Percentiles rank a stretch among this genome's conserved stretches.
Evolutionary conservation across 2,113 vertebrate species (phyloP).

Genomic region (Pelecanus crispus): DNA sequence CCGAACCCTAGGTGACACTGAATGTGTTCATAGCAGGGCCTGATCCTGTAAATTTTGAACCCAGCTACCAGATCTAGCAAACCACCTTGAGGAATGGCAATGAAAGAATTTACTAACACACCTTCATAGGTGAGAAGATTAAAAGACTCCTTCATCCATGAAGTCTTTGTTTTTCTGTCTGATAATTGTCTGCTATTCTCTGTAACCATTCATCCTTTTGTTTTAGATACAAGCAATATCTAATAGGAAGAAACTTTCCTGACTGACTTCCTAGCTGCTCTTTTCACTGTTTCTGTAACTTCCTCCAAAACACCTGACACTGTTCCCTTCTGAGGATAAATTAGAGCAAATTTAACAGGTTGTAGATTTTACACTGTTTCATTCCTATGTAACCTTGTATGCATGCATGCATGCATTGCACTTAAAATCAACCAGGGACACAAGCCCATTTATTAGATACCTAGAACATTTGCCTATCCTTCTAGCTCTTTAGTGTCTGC

Average conservation of each 20-base stretch:
- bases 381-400: background rate
- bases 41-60: background rate
- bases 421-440: background rate
- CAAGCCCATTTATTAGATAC: background rate
- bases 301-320: background rate
- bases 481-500: background rate
- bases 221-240: background rate
- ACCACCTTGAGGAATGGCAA: background rate
- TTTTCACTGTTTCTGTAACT: background rate
- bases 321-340: background rate
- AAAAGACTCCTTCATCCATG: background rate
- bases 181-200: background rate
- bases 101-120: background rate
- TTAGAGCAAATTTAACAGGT: background rate
- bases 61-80: background rate
- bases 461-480: background rate
- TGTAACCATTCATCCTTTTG: background rate
- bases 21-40: background rate
- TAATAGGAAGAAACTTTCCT: background rate
- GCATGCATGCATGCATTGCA: background rate
- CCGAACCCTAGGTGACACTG: background rate
- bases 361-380: background rate
- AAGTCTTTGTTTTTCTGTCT: background rate
- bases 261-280: background rate
- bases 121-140: background rate